Evolutionary conservation across 2,113 vertebrate genomes (phyloP), one percentile per base, ranked within the genome.

Genomic region (Megaceryle torquata): DNA sequence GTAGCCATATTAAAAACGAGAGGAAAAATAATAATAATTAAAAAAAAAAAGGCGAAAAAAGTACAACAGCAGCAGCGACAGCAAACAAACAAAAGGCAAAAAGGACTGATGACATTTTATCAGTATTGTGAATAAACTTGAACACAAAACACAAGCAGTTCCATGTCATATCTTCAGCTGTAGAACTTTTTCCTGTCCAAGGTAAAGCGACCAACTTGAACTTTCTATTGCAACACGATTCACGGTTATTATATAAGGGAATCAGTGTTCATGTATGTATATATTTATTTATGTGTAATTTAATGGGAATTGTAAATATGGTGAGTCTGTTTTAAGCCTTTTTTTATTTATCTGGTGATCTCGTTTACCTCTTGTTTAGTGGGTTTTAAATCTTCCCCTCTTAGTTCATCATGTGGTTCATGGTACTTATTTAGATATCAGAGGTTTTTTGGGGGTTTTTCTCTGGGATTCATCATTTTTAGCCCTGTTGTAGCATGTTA

Each of bases 231-330:
- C 98, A 98, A 99, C 99, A 99, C 98, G 98, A 98, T 99, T 99
- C 99, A 95, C 98, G 90, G 98, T 98, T 99, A 95, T 96, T 97
- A 98, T 98, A 99, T 99, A 99, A 99, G 99, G 99, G 99, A 99
- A 99, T 99, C 99, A 98, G 99, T 99, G 99, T 99, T 99, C 99
- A 99, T 98, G 98, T 99, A 99, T 99, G 99, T 99, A 99, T 98
- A 99, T 99, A 99, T 99, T 99, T 99, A 99, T 99, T 99, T 99
- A 99, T 99, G 99, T 99, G 99, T 99, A 99, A 99, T 99, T 99
- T 99, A 99, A 99, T 99, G 99, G 99, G 99, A 99, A 99, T 99
- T 99, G 99, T 99, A 99, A 99, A 99, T 99, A 99, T 99, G 99
- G 99, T 99, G 99, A 99, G 98, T 99, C 99, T 99, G 99, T 99